These are phyloP conservation scores for Pocillopora meandrina DNA, from an alignment of 92 coral and sea anemone genomes.

Conservation along the genomic window DNA sequence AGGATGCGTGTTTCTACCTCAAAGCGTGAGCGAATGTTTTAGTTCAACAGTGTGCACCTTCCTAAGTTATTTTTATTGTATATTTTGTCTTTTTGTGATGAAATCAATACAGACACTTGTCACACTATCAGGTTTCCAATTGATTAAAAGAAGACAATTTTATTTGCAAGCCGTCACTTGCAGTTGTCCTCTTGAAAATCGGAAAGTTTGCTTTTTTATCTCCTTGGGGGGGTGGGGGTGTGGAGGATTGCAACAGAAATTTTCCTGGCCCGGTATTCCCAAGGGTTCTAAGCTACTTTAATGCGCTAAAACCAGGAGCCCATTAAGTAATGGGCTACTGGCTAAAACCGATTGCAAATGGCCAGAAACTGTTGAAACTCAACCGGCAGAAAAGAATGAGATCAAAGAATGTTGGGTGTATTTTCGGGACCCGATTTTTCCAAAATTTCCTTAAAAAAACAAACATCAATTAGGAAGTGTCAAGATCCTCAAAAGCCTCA, in stretches of 20 bases:
- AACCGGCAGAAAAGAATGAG: background rate
- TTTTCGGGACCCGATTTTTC: background rate
- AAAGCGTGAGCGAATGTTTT: background rate
- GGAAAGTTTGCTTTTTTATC: conserved; percentile 18
- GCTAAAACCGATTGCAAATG: no score
- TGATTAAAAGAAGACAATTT: conserved; percentile 1
- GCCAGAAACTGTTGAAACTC: no score
- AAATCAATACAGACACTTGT: conserved; percentile 11
- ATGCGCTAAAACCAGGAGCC: no score
- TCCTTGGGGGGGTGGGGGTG: background rate
- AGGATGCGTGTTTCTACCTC: no score
- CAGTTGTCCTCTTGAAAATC: background rate
- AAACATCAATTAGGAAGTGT: background rate
- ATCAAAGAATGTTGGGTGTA: background rate
- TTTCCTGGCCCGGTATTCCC: no score
- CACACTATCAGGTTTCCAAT: conserved; percentile 11
- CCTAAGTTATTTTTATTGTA: background rate
- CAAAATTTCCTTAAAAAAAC: background rate
- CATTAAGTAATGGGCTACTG: no score
- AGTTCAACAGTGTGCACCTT: background rate
- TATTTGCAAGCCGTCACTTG: conserved; percentile 13
- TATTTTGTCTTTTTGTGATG: background rate
- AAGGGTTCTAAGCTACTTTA: no score
- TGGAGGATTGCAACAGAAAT: no score
- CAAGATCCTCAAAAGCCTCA: background rate